These are phyloP conservation scores for Ciconia maguari DNA, from an alignment of 2,113 vertebrate species.

Conservation along the genomic window DNA sequence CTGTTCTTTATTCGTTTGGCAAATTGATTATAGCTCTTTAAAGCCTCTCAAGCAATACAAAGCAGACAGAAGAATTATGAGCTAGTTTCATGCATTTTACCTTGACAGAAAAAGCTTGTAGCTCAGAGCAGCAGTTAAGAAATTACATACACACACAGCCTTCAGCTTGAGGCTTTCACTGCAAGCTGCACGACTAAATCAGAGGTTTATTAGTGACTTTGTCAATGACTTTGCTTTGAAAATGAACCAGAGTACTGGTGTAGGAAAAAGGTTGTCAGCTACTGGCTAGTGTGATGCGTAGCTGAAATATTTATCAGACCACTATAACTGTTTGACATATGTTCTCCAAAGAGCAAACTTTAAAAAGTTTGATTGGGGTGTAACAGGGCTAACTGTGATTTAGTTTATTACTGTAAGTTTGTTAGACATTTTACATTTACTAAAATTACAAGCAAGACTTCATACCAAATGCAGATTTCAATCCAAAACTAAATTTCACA, in stretches of 20 bases:
- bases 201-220: slow-evolving; percentile 23
- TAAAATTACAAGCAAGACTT: background rate
- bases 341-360: background rate
- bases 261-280: background rate
- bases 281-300: background rate
- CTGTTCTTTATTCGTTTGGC: slow-evolving; percentile 40
- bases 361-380: background rate
- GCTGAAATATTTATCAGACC: background rate
- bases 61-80: slow-evolving; percentile 63
- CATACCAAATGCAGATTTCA: background rate
- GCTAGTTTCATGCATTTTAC: slow-evolving; percentile 60
- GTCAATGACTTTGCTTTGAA: slow-evolving; percentile 8
- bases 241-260: background rate
- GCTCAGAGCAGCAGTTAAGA: slow-evolving; percentile 44
- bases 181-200: slow-evolving; percentile 28
- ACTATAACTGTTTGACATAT: background rate
- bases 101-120: slow-evolving; percentile 51
- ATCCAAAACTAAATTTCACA: background rate
- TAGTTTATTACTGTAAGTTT: background rate
- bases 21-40: slow-evolving; percentile 68
- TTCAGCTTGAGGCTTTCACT: slow-evolving; percentile 39
- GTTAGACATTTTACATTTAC: background rate
- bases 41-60: slow-evolving; percentile 66
- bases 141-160: slow-evolving; percentile 10
- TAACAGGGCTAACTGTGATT: background rate